Evolutionary conservation across 2,888 invertebrate genomes (phyloP).

Genomic region (Alviniconcha strummeri): DNA sequence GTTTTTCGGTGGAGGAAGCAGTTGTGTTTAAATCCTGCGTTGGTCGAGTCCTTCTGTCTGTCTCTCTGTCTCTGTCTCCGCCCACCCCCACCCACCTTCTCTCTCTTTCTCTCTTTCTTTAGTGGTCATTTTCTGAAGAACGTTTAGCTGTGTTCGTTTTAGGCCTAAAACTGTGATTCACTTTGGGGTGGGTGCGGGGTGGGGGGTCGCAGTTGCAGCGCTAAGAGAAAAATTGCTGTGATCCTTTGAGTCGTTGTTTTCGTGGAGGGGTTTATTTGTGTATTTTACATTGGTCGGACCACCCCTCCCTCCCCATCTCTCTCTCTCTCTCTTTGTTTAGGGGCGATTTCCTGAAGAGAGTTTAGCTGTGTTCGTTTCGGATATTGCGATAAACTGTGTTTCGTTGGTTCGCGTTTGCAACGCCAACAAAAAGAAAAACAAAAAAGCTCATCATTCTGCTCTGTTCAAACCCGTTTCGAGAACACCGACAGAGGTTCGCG

Average conservation of each 20-base stretch:
- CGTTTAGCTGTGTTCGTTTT: too few species aligned
- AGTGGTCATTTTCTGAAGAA: too few species aligned
- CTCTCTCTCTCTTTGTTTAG: neutral
- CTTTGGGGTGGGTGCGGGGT: too few species aligned
- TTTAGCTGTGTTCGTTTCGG: neutral
- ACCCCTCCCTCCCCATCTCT: neutral
- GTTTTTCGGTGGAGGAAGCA: neutral
- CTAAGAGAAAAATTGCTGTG: too few species aligned
- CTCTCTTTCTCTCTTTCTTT: constrained; percentile 14
- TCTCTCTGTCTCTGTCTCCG: constrained; percentile 7
- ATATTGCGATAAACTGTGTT: neutral
- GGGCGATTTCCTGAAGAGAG: neutral
- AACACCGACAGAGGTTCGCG: too few species aligned
- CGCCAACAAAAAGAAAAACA: neutral
- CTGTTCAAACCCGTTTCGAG: neutral
- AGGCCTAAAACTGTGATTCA: too few species aligned
- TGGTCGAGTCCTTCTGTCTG: neutral
- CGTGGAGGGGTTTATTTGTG: too few species aligned
- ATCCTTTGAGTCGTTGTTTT: too few species aligned
- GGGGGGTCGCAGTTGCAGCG: too few species aligned
- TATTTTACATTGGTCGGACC: neutral
- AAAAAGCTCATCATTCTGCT: too few species aligned
- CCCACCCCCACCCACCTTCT: constrained; percentile 19
- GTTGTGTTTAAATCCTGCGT: neutral
- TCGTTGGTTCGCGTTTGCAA: neutral